Conservation (phyloP, 2,888 invertebrate species). For the Xestia ashworthii region DNA sequence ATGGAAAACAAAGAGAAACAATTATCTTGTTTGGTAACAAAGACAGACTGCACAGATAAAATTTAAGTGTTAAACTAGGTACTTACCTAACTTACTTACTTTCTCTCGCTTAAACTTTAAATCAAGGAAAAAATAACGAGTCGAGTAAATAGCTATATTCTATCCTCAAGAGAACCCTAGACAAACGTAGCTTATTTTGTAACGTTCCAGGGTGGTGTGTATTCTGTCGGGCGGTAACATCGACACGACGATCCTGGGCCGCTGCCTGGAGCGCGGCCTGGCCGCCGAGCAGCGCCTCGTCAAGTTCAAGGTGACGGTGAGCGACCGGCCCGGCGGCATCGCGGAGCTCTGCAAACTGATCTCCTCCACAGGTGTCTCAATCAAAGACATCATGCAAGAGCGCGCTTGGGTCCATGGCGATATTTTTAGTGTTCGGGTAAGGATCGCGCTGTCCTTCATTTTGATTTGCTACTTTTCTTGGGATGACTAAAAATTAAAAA, state of each 20-base stretch:
- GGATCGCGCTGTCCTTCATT: slow-evolving; percentile 36
- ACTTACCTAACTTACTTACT: too few species aligned
- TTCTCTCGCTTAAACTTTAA: too few species aligned
- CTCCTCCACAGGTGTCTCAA: slow-evolving; percentile 95
- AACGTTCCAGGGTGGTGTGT: slow-evolving; percentile 93
- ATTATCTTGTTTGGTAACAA: background rate
- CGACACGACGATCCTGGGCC: slow-evolving; percentile 96
- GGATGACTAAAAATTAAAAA: too few species aligned
- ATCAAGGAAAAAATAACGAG: background rate
- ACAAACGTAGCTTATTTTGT: background rate
- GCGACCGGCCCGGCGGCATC: slow-evolving; percentile 97
- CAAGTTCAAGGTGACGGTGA: slow-evolving; percentile 92
- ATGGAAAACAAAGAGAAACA: background rate
- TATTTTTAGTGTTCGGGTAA: slow-evolving; percentile 92
- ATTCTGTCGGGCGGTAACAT: slow-evolving; percentile 97
- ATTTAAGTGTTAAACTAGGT: background rate
- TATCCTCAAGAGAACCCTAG: background rate
- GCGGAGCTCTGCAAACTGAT: slow-evolving; percentile 95
- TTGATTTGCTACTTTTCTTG: background rate
- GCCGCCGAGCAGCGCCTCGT: slow-evolving; percentile 95
- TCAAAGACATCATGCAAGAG: slow-evolving; percentile 99
- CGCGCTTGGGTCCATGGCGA: slow-evolving; percentile 98
- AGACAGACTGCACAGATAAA: background rate
- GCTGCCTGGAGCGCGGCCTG: slow-evolving; percentile 96
- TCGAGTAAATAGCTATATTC: background rate